Base-by-base conservation (phyloP, 2,888 invertebrate genomes). In the Thera obeliscata region DNA sequence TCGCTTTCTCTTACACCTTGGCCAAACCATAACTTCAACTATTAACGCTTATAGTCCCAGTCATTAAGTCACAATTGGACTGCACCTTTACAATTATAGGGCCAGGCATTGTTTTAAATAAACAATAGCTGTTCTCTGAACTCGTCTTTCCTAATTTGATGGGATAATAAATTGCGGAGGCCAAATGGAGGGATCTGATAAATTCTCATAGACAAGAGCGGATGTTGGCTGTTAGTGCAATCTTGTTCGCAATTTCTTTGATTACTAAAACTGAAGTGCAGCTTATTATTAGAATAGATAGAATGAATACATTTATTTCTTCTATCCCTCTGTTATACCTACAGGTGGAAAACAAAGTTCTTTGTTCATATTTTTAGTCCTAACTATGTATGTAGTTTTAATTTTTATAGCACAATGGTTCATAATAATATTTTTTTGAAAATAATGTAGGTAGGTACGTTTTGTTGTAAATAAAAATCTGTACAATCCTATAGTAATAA, bases 1-100 rank as follows among this genome's bases (percentile, higher is more conserved):
- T 33, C 83, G 83, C 84, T 76, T 0, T 6, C 72, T 69, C 82
- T 72, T 73, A 33, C 79, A 4, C 33, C 69, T 77, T 77, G 58
- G 2, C n/a, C 70, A 73, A 61, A 48, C 12, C 67, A 69, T 73
- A 76, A 79, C 80, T 78, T 78, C 80, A 82, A 81, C 89, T 88
- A 89, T 89, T 89, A 89, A 88, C 90, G 89, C 89, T 88, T 83
- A 89, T 85, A 87, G 84, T 81, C 75, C 72, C 79, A 85, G 85
- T 88, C 88, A 89, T 89, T 89, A 88, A 88, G 86, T 85, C 84
- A 85, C 88, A 89, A 87, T 89, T 87, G 88, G 87, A 78, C 79
- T 82, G 83, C 83, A 81, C 82, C 84, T 84, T 80, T 78, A 85
- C 86, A 84, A 86, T 76, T 73, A 73, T 68, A 71, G 66, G 55